Evolutionary conservation across 2,797 vertebrate species (phyloP).

Genomic region (Prunella strophiata): DNA sequence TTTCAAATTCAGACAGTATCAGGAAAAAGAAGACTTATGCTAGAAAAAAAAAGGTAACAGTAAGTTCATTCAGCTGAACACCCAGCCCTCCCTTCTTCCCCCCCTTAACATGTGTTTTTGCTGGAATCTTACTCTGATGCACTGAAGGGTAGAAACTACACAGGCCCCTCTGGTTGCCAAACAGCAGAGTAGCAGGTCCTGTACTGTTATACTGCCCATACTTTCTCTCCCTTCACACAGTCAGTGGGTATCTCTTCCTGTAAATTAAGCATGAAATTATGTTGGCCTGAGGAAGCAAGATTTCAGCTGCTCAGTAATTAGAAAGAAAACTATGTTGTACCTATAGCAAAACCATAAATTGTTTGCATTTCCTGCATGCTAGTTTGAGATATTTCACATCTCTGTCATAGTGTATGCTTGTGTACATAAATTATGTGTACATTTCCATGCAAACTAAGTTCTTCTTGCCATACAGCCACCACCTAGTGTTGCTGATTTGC

Average conservation of each 20-base stretch:
- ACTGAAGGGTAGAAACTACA: slow-evolving; percentile 63
- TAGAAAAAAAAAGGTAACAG: slow-evolving; percentile 90
- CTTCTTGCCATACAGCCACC: neutral
- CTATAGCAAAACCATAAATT: slow-evolving; percentile 49
- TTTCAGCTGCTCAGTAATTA: slow-evolving; percentile 71
- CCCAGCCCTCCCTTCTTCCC: slow-evolving; percentile 35
- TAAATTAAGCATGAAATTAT: slow-evolving; percentile 75
- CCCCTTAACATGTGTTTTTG: slow-evolving; percentile 79
- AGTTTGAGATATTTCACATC: slow-evolving; percentile 36
- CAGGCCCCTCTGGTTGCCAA: slow-evolving; percentile 48
- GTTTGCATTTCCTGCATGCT: slow-evolving; percentile 58
- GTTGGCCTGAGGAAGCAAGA: slow-evolving; percentile 65
- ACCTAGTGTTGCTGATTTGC: neutral
- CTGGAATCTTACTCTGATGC: slow-evolving; percentile 70
- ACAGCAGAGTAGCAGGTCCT: slow-evolving; percentile 62
- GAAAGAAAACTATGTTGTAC: slow-evolving; percentile 60
- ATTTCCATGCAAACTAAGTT: neutral
- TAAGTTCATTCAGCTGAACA: slow-evolving; percentile 92
- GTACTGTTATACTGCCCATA: slow-evolving; percentile 48
- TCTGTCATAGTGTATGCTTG: neutral
- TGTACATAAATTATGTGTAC: neutral
- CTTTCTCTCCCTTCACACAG: slow-evolving; percentile 45
- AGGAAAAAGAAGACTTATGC: slow-evolving; percentile 88
- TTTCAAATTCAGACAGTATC: slow-evolving; percentile 92
- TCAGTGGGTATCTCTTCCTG: slow-evolving; percentile 63